Base-by-base conservation (phyloP, 2,797 vertebrate species). In the Naso thynnoides region DNA sequence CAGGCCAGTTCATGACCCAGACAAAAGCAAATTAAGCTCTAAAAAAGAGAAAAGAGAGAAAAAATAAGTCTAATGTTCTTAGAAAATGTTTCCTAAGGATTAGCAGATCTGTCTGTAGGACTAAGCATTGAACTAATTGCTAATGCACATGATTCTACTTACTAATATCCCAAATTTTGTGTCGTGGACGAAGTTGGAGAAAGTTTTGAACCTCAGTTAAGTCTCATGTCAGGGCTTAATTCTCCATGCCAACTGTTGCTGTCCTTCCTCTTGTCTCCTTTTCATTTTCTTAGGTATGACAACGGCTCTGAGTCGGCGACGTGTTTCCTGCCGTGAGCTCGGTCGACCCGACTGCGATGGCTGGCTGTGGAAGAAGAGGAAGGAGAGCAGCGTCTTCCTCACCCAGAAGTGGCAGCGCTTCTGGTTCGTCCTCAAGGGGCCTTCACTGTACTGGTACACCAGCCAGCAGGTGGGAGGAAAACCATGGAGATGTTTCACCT, bases 311-410 rank as follows among this genome's bases (percentile, higher is more conserved):
- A 99, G 98, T 74, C 95, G 98, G 14, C 93, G 97, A 19, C 95
- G 96, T 0, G 96, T 99, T 68, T 99, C 98, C 0, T 99, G 98
- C 76, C 95, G 96, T 19, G 96, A 98, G 84, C 92, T 99, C 78
- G 95, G 94, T 55, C 91, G 69, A 13, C 95, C 97, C 0, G 98
- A 99, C 84, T 98, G 96, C 0, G 95, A 97, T 0, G 97, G 97
- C 31, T 99, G 97, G 97, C 94, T 99, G 18, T 95, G 96, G 93
- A 97, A 97, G 90, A 98, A 97, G 88, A 97, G 97, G 78, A 98
- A 96, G 85, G 96, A 95, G 27, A 94, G 93, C 0, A 84, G 84
- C 0, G 94, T 94, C 55, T 99, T 99, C 90, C 93, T 97, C 90
- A 80, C 96, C 24, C 96, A 97, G 33, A 98, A 96, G 87, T 99